Conservation (phyloP, 2,888 invertebrate genomes). For the Agrypnus murinus region DNA sequence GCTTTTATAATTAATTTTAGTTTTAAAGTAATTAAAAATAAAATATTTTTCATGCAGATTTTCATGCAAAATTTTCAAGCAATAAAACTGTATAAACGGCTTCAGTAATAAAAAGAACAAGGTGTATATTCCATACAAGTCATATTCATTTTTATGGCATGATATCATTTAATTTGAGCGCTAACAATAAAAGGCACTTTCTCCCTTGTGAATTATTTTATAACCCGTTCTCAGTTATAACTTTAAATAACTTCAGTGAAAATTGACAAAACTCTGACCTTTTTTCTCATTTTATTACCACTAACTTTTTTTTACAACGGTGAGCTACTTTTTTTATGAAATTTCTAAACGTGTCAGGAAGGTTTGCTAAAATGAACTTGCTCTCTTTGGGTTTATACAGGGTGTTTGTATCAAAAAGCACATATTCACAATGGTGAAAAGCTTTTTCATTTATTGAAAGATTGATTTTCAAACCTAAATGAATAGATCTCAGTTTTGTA, state of each 20-base stretch:
- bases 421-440: too few relatives aligned
- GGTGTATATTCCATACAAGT: not conserved
- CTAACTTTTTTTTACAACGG: not conserved
- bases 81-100: conserved; percentile 1
- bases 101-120: conserved; percentile 11
- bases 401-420: too few relatives aligned
- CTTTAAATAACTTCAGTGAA: conserved; percentile 35
- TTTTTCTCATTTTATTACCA: conserved; percentile 16
- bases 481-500: too few relatives aligned
- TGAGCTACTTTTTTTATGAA: conserved; percentile 18
- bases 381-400: too few relatives aligned
- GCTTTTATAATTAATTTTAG: conserved; percentile 18
- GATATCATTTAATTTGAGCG: conserved; percentile 44
- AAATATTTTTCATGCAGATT: not conserved
- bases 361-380: too few relatives aligned
- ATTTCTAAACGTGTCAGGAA: not conserved
- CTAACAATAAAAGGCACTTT: conserved; percentile 30
- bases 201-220: conserved; percentile 41
- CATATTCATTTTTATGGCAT: conserved; percentile 39
- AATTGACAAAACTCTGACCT: conserved; percentile 26
- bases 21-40: not conserved
- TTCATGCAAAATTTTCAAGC: too few relatives aligned
- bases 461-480: too few relatives aligned
- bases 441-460: too few relatives aligned
- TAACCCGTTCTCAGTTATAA: conserved; percentile 37